Evolutionary conservation across 2,797 vertebrate species (phyloP), one percentile per base, ranked within the genome.

Genomic region (Cynodonichthys magdalenae): DNA sequence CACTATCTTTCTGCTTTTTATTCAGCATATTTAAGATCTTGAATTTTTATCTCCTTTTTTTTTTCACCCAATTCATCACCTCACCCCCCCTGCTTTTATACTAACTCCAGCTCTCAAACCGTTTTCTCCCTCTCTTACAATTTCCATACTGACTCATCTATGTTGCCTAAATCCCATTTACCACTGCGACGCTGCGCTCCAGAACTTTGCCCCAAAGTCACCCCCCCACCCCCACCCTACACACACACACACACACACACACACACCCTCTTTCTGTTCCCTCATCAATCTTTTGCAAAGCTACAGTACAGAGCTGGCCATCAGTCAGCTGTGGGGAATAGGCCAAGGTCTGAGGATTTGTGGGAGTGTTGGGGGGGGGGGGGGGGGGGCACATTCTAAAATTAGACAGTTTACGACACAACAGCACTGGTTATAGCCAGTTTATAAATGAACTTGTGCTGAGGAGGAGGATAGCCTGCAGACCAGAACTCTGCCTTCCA

Each of bases 301-400:
- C 80, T 74, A 83, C 70, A 80, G 71, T 78, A 45, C 71, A 59
- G 71, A 72, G 59, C 77, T 69, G 74, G 79, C 74, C 27, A 17
- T 48, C 42, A 45, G 59, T 77, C 24, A 39, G 47, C 74, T 83
- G 74, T 89, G 86, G 88, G 88, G 88, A 89, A 66, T 83, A 76
- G 89, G 87, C 86, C 86, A 89, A 81, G 78, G 77, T 83, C 79
- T 10, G 44, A 85, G 81, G 89, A 91, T 91, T 91, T 90, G 87
- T 74, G 77, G 77, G 67, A 84, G 88, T 76, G 79, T 80, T 78
- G 50, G 76, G 82, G 83, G 80, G 85, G 82, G 80, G 66, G 24
- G 76, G 82, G 83, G 80, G 85, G 82, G 80, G 66, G n/a, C n/a
- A n/a, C n/a, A n/a, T 84, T 88, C 86, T 91, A 90, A 89, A 92